Evolutionary conservation across 2,888 invertebrate genomes (phyloP), one percentile per base, ranked within the genome.

Genomic region (Masnerella sp.): DNA sequence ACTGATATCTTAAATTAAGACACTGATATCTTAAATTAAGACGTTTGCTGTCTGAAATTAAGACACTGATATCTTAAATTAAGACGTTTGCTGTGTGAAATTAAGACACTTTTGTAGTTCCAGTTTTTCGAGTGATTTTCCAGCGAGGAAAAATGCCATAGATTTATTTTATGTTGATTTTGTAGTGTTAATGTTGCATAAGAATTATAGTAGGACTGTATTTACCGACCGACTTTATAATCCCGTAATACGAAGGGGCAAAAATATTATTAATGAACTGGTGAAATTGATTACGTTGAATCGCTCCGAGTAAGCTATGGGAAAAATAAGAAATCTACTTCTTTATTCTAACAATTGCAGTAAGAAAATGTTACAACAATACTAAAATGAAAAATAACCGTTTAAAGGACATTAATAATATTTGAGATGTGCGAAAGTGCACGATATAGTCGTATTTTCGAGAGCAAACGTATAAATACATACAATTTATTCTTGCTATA

Each of bases 401-500:
- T 22, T 18, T 40, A 42, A 62, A 18, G 32, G 49, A 45, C 51
- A 43, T 38, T 32, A 62, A 62, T 43, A 34, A 52, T 45, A 61
- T 15, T 62, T 47, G 5, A 54, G 15, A 47, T 45, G 38, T 38
- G 47, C 47, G 11, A 30, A 9, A 15, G 30, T 42, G 38, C 65
- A 40, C 47, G 45, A 36, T 18, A 47, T 42, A 59, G 68, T 61
- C 45, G 38, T 59, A 68, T 59, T 68, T 51, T 51, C 42, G 34
- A 58, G 30, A 36, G 11, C 32, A 65, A 25, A 58, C 32, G 20
- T 56, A 65, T 52, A 64, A 51, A 49, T 34, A 59, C 38, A 56
- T 68, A 45, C 18, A 51, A 68, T 59, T 68, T 68, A 68, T 68
- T 68, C 68, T 68, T 59, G 68, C 59, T 68, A 68, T 59, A 43